Base-by-base conservation (phyloP, 2,888 invertebrate genomes). In the Trissolcus japonicus region DNA sequence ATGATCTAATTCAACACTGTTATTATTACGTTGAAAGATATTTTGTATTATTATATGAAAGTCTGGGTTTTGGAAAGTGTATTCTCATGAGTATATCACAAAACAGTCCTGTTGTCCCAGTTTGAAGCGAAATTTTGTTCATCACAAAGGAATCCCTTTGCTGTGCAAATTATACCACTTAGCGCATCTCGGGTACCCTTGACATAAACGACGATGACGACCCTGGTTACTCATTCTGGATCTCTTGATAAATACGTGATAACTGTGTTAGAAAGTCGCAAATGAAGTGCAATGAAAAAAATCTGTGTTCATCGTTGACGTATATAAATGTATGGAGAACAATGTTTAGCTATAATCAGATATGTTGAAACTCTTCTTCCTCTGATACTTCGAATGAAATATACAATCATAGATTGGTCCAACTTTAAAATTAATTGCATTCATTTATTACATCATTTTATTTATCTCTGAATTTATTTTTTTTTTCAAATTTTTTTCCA, bases 121-220 rank as follows among this genome's bases (percentile, higher is more conserved):
- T 75, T 76, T 66, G 69, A 56, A 68, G 55, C 62, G 76, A 68
- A 76, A 78, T 76, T 76, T 56, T 54, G 57, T 6, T 61, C 65
- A 63, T 67, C 72, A 81, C 79, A 77, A 79, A 79, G 79, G 74
- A 72, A 62, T 51, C 75, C 67, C 73, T 78, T 80, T 72, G 63
- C 78, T 57, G 69, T 75, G 71, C 71, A 75, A 80, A 76, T 81
- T 81, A 80, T 76, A 75, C 71, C 77, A 79, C 76, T 81, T 79
- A 79, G 78, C 76, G 77, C 59, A 76, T 69, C 78, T 73, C 66
- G 72, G 66, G 66, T 79, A 76, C 73, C 76, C 73, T 73, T 67
- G 76, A 67, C 54, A 76, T 73, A 61, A 66, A 76, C 73, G 73
- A 56, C 71, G 25, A 51, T 66, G 57, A 16, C 53, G 76, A 78